phyloP scores from a whole-genome alignment of 2,113 vertebrate species.

The Scortum barcoo region DNA sequence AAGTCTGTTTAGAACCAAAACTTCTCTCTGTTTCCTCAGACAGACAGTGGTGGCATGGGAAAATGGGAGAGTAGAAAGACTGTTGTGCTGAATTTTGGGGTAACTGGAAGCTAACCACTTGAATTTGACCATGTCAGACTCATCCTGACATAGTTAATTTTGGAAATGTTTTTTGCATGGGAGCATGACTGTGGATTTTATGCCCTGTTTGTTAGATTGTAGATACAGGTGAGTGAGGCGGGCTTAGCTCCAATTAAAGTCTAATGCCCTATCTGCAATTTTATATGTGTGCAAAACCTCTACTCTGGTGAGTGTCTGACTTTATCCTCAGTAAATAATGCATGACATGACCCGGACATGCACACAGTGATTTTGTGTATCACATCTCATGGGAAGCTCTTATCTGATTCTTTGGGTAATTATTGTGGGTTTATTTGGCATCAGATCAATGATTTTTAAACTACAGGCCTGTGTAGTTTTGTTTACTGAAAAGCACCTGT shows the following conservation, averaged over 20 bases:
- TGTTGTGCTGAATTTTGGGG: neutral
- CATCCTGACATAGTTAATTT: no score
- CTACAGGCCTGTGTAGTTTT: neutral
- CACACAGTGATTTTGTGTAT: no score
- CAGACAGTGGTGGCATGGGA: neutral
- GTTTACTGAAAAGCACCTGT: neutral
- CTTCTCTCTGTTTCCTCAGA: neutral
- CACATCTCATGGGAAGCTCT: no score
- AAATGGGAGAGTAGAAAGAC: neutral
- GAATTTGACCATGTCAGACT: neutral
- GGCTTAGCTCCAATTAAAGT: no score
- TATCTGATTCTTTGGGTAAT: neutral
- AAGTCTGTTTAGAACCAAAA: neutral
- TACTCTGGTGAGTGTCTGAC: no score
- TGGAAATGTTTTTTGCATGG: no score
- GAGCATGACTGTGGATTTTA: no score
- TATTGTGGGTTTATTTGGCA: neutral
- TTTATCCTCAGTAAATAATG: neutral
- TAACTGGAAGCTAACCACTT: neutral
- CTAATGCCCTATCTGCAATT: neutral
- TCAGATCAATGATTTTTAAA: neutral
- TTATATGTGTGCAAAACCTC: neutral
- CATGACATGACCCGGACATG: neutral
- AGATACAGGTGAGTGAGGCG: no score
- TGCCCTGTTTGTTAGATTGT: no score